phyloP scores from a whole-genome alignment of 2,888 invertebrate species.

The Lasius fuliginosus region DNA sequence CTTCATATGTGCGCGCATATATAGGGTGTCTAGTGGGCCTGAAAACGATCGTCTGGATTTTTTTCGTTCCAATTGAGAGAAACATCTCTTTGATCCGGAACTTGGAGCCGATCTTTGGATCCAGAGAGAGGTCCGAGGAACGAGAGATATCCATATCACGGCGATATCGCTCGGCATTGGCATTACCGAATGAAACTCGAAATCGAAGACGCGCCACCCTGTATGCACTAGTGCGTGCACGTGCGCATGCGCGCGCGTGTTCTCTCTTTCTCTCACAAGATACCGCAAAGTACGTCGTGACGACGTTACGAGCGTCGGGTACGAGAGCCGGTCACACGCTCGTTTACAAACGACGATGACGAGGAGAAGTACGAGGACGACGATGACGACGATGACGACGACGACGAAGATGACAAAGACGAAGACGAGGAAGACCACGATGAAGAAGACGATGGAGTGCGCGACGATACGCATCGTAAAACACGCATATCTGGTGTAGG shows the following conservation, averaged over 20 bases:
- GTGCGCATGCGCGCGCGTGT: conserved; percentile 72
- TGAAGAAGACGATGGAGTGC: conserved; percentile 30
- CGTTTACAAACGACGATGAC: conserved; percentile 53
- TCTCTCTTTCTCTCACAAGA: conserved; percentile 64
- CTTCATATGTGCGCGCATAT: conserved; percentile 8
- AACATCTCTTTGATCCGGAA: neutral
- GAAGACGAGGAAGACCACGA: conserved; percentile 24
- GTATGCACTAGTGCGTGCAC: conserved; percentile 74
- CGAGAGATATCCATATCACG: neutral
- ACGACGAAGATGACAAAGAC: conserved; percentile 32
- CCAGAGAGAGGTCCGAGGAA: neutral
- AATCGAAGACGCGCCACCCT: conserved; percentile 63
- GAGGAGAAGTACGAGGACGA: conserved; percentile 29
- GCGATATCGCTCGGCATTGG: neutral
- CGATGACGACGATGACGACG: conserved; percentile 33
- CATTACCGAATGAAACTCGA: neutral
- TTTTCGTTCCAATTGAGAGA: neutral
- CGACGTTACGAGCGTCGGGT: conserved; percentile 69
- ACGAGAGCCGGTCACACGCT: conserved; percentile 65
- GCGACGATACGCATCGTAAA: conserved; percentile 66
- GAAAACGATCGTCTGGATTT: neutral
- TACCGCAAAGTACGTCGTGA: conserved; percentile 72
- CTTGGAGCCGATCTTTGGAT: neutral
- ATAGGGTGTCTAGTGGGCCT: conserved; percentile 31
- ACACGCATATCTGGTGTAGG: conserved; percentile 66